phyloP scores from a whole-genome alignment of 2,888 invertebrate genomes.

The Tyria jacobaeae region DNA sequence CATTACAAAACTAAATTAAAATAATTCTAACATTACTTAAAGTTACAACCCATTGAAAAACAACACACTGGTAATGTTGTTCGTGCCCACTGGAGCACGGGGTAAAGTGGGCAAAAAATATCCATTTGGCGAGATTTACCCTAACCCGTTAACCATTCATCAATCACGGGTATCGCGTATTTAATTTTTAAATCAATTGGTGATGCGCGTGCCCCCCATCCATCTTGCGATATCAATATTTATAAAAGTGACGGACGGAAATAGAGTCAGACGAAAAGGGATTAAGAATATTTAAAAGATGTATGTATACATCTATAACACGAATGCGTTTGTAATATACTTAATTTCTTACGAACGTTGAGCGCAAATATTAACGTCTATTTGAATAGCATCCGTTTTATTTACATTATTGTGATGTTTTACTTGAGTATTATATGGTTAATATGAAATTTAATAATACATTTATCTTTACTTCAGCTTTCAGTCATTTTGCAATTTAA shows the following conservation, averaged over 20 bases:
- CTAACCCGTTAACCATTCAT: slow-evolving; percentile 75
- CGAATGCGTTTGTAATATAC: background rate
- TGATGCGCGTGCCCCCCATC: slow-evolving; percentile 78
- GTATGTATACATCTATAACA: background rate
- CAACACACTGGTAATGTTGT: slow-evolving; percentile 51
- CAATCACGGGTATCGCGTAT: slow-evolving; percentile 76
- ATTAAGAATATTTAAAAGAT: slow-evolving; percentile 6
- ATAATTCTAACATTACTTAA: background rate
- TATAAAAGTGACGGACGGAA: slow-evolving; percentile 65
- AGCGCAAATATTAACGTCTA: background rate
- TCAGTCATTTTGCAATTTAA: too few relatives aligned
- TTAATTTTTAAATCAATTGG: slow-evolving; percentile 85
- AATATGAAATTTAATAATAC: too few relatives aligned
- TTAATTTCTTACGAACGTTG: background rate
- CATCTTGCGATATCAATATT: slow-evolving; percentile 83
- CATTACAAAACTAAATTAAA: too few relatives aligned
- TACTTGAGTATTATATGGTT: too few relatives aligned
- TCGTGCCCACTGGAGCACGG: slow-evolving; percentile 44
- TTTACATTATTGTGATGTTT: too few relatives aligned
- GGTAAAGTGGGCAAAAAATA: slow-evolving; percentile 56
- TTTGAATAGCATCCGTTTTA: background rate
- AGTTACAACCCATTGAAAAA: slow-evolving; percentile 23
- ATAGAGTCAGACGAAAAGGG: slow-evolving; percentile 46
- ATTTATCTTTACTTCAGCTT: too few relatives aligned
- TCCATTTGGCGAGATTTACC: slow-evolving; percentile 59